Conservation (phyloP, 2,113 vertebrate species). For the Catharus fuscescens region DNA sequence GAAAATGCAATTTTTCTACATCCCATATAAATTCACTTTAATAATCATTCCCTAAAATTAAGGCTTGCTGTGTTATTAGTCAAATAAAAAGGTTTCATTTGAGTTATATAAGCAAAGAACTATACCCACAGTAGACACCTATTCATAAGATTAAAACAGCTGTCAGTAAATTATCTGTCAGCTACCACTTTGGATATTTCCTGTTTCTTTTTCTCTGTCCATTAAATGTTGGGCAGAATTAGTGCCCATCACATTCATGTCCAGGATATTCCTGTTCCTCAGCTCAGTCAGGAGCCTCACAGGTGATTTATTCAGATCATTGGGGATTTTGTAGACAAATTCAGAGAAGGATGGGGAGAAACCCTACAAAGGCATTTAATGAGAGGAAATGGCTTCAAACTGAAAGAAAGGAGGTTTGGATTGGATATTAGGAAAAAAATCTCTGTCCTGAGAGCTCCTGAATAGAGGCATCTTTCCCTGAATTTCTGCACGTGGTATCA, state of each 20-base stretch:
- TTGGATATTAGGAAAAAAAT: background rate
- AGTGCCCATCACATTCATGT: background rate
- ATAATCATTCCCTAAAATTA: background rate
- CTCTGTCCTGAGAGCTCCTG: background rate
- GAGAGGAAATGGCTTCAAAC: background rate
- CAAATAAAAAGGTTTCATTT: background rate
- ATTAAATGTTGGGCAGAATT: background rate
- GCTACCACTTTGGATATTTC: background rate
- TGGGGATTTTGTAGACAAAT: background rate
- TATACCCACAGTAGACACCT: background rate
- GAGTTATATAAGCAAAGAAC: background rate
- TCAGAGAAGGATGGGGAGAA: background rate
- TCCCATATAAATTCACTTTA: background rate
- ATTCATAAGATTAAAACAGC: background rate
- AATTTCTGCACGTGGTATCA: background rate
- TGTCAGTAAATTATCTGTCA: background rate
- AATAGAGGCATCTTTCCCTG: background rate
- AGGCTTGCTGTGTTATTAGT: background rate
- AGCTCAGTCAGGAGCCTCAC: background rate
- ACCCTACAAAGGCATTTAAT: background rate
- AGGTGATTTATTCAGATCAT: background rate
- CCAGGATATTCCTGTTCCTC: background rate
- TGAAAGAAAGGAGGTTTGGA: background rate
- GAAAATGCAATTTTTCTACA: background rate
- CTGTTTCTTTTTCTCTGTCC: background rate